phyloP scores from a whole-genome alignment of 2,888 invertebrate genomes.

The Lasioglossum figueresi region DNA sequence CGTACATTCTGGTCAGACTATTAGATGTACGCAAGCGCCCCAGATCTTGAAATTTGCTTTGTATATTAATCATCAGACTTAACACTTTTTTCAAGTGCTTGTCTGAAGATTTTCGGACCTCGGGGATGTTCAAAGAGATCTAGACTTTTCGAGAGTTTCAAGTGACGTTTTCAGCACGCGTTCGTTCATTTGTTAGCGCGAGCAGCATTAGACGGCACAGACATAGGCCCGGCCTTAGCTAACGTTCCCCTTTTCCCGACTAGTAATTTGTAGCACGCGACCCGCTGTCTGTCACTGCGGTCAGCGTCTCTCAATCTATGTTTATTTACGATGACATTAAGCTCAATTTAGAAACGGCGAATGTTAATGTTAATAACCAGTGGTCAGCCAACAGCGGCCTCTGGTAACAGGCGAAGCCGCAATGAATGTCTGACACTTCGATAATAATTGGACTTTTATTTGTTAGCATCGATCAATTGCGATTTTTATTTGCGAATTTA shows the following conservation, averaged over 20 bases:
- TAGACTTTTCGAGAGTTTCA: neutral
- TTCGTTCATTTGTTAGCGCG: neutral
- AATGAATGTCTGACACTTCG: neutral
- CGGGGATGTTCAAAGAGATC: neutral
- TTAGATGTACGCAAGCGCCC: neutral
- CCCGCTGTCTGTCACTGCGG: conserved; percentile 8
- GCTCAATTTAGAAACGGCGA: neutral
- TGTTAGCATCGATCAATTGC: neutral
- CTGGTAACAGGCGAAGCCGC: neutral
- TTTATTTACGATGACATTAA: conserved; percentile 5
- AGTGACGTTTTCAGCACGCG: neutral
- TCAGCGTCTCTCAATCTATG: conserved; percentile 13
- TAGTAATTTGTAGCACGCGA: conserved; percentile 12
- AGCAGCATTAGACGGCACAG: neutral
- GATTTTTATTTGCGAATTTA: neutral
- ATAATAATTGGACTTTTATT: neutral
- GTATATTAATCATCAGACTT: too few relatives aligned
- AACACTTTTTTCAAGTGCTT: neutral
- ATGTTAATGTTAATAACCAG: conserved; percentile 1
- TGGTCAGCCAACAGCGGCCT: neutral
- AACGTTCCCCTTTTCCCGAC: neutral
- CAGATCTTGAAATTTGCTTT: neutral
- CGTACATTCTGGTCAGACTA: too few relatives aligned
- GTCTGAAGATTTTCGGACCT: neutral
- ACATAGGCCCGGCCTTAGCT: neutral